Evolutionary conservation across 1,140 invertebrate species (phyloP).

Genomic region (Sipha flava): DNA sequence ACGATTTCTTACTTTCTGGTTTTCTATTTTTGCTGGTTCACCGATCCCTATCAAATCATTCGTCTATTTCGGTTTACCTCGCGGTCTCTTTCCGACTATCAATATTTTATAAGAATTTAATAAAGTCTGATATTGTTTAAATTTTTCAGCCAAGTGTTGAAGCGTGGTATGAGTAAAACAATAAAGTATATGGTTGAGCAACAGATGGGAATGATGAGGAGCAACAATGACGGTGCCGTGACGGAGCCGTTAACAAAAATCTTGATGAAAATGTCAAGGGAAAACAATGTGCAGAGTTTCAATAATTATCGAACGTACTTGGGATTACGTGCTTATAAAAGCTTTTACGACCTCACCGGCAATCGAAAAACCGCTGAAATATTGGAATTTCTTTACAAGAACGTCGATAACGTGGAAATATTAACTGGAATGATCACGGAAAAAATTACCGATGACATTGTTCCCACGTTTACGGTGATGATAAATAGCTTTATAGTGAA

Average conservation of each 20-base stretch:
- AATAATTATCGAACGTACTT: neutral
- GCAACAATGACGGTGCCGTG: neutral
- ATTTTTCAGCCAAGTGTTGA: neutral
- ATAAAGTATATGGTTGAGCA: neutral
- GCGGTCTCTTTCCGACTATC: no score
- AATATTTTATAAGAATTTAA: no score
- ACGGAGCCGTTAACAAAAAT: neutral
- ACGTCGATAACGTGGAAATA: neutral
- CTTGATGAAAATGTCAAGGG: neutral
- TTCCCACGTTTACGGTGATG: neutral
- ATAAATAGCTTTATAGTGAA: neutral
- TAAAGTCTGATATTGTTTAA: neutral
- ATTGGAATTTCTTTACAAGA: neutral
- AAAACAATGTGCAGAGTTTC: neutral
- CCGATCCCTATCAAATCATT: no score
- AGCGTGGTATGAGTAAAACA: neutral
- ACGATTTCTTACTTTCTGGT: no score
- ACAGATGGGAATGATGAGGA: neutral
- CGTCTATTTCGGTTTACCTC: no score
- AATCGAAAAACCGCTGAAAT: neutral
- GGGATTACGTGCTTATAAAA: no score
- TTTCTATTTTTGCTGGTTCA: no score
- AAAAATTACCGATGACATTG: neutral
- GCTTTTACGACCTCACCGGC: neutral
- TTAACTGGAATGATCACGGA: neutral